Percentiles rank a stretch among this genome's conserved stretches.
Evolutionary conservation across 30 jellyfish, hydroid and myxozoan genomes (phyloP).

Genomic region (Aurelia aurita): DNA sequence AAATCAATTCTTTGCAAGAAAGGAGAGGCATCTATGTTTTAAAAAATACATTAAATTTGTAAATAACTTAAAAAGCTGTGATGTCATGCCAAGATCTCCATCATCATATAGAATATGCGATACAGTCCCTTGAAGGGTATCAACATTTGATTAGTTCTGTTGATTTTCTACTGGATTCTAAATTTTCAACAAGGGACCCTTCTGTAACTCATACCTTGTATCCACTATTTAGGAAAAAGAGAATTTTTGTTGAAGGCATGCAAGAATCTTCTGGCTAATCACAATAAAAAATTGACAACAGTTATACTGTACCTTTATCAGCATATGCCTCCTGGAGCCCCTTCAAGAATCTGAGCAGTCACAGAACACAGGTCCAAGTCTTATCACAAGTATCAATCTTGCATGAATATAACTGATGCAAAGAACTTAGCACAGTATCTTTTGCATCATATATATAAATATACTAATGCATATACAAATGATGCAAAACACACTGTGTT

Average conservation of each 20-base stretch:
- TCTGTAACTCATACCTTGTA: no score
- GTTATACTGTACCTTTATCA: background rate
- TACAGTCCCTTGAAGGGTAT: background rate
- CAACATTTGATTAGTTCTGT: background rate
- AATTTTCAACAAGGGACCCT: background rate
- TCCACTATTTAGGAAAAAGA: no score
- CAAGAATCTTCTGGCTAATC: no score
- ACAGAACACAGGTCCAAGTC: background rate
- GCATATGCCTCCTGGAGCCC: slow-evolving; percentile 17
- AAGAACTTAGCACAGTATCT: background rate
- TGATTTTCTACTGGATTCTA: no score
- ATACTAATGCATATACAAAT: no score
- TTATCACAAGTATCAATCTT: background rate
- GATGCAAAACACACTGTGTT: background rate
- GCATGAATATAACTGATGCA: slow-evolving; percentile 8
- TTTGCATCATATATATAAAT: background rate
- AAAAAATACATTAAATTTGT: background rate
- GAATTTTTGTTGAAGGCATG: no score
- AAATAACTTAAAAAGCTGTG: background rate
- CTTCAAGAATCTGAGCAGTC: slow-evolving; percentile 10
- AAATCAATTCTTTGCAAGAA: background rate
- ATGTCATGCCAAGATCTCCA: background rate
- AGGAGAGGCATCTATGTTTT: background rate
- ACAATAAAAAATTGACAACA: background rate
- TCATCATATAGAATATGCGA: background rate